Evolutionary conservation across 2,797 vertebrate species (phyloP).

Genomic region (Poeciliopsis paucimaculata): DNA sequence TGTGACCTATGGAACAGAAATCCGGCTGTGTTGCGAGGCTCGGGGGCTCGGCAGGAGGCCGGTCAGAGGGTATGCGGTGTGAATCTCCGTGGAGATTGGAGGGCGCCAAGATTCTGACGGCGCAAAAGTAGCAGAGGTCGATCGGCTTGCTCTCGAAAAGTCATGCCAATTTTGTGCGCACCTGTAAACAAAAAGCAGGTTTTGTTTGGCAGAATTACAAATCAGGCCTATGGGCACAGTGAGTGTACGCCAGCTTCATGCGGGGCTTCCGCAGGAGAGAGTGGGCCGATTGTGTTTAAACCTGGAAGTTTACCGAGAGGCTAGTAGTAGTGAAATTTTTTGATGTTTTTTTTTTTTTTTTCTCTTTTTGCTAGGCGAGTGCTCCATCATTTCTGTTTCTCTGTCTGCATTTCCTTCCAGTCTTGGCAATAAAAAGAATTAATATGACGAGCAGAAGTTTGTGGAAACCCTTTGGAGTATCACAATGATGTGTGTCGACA

Average conservation of each 20-base stretch:
- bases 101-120: constrained; percentile 28
- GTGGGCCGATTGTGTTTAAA: constrained; percentile 1
- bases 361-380: neutral
- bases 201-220: constrained; percentile 27
- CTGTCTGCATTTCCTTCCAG: neutral
- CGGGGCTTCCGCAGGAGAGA: neutral
- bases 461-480: neutral
- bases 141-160: constrained; percentile 29
- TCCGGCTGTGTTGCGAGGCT: constrained; percentile 66
- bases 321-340: neutral
- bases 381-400: neutral
- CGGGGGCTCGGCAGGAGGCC: constrained; percentile 53
- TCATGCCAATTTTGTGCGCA: constrained; percentile 34
- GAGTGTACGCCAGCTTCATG: neutral
- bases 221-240: constrained; percentile 1
- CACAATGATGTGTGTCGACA: neutral
- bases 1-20: constrained; percentile 78
- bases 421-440: neutral
- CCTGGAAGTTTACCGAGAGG: neutral
- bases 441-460: neutral
- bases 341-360: neutral
- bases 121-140: constrained; percentile 37
- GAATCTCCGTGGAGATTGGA: constrained; percentile 21
- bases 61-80: constrained; percentile 43
- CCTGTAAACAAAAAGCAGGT: constrained; percentile 8